Conservation (phyloP, 2,888 invertebrate species). For the Heliconius ismenius region DNA sequence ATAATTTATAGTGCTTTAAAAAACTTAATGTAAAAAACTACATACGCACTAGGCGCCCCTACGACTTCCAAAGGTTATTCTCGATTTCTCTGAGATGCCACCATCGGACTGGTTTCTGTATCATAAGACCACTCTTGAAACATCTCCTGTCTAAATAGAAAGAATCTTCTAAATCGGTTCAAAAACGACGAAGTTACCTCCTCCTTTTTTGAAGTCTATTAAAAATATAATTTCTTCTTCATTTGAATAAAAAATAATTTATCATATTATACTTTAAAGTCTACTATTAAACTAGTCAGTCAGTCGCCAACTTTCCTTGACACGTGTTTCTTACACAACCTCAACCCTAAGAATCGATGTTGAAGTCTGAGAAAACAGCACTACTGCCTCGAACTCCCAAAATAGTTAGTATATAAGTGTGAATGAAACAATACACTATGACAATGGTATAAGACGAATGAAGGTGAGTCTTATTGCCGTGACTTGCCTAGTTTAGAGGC, state of each 20-base stretch:
- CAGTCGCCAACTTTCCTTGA: background rate
- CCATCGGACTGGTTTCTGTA: no score
- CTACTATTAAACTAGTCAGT: no score
- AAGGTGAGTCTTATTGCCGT: constrained; percentile 53
- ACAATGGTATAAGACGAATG: constrained; percentile 46
- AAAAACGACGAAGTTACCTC: no score
- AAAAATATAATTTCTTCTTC: no score
- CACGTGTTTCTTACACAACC: background rate
- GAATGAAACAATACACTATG: constrained; percentile 60
- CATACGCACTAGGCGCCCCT: no score
- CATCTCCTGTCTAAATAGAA: no score
- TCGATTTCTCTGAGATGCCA: no score
- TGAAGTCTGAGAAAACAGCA: background rate
- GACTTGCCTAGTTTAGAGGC: constrained; percentile 51
- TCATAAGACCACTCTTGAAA: no score
- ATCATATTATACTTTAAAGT: background rate
- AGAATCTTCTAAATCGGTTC: no score
- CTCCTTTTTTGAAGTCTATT: no score
- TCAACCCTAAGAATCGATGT: background rate
- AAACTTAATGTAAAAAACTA: background rate
- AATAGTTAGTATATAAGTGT: constrained; percentile 50
- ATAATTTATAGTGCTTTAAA: background rate
- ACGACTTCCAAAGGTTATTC: no score
- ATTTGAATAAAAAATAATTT: no score
- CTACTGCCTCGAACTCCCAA: constrained; percentile 44